These are phyloP conservation scores for Talpa occidentalis DNA, from an alignment of 2,113 vertebrate genomes.

Conservation along the genomic window DNA sequence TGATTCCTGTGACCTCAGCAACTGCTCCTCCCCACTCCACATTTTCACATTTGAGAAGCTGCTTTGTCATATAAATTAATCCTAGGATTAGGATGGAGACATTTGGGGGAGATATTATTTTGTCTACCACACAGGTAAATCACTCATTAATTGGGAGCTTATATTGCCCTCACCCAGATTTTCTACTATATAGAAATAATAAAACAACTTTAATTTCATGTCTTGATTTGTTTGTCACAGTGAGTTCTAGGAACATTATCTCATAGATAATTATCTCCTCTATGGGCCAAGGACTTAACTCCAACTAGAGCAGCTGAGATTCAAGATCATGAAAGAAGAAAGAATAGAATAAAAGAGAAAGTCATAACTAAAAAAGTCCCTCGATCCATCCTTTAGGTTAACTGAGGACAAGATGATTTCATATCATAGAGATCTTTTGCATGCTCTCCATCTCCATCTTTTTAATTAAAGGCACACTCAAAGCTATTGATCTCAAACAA, in stretches of 20 bases:
- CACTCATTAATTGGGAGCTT: not conserved
- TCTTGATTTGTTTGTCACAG: not conserved
- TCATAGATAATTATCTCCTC: too few species aligned
- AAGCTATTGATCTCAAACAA: not conserved
- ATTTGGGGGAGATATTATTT: not conserved
- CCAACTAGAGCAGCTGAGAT: not conserved
- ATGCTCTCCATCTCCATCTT: not conserved
- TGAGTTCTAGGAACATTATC: not conserved
- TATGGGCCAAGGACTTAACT: not conserved
- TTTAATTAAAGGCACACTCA: not conserved
- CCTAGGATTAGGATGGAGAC: not conserved
- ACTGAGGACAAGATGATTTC: not conserved
- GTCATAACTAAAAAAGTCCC: not conserved
- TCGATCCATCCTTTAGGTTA: not conserved
- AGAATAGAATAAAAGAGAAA: not conserved
- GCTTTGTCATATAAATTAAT: not conserved
- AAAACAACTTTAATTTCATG: conserved; percentile 21
- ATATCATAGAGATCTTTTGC: not conserved
- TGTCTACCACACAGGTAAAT: not conserved
- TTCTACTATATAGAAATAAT: not conserved
- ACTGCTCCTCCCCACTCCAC: too few species aligned
- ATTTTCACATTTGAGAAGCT: not conserved
- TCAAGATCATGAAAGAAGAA: not conserved
- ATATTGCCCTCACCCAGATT: not conserved
- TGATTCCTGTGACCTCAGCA: too few species aligned